These are phyloP conservation scores for Danaus chrysippus DNA, from an alignment of 2,888 invertebrate genomes.

Conservation along the genomic window DNA sequence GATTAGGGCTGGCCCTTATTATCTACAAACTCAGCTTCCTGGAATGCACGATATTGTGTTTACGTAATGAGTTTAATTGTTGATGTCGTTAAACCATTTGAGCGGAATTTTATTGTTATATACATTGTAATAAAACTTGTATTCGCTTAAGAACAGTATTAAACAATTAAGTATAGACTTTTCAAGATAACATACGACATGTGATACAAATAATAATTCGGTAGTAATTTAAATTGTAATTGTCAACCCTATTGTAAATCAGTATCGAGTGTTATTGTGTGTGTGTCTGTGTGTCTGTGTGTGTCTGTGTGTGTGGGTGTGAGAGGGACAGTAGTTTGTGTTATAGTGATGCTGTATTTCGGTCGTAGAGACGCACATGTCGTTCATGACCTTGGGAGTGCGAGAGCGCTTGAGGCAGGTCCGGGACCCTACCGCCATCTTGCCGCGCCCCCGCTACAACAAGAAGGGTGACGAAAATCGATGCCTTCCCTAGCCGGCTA, in stretches of 20 bases:
- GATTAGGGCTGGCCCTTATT: constrained; percentile 64
- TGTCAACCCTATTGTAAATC: constrained; percentile 40
- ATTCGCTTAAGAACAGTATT: too few species aligned
- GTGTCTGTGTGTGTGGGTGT: constrained; percentile 46
- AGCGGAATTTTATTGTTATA: not conserved
- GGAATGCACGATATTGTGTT: not conserved
- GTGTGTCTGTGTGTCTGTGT: constrained; percentile 46
- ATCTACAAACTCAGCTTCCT: constrained; percentile 7
- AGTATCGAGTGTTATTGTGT: constrained; percentile 54
- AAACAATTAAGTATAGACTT: too few species aligned
- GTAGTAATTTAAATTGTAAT: not conserved
- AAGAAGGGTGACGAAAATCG: constrained; percentile 74
- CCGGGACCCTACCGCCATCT: constrained; percentile 69
- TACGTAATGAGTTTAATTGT: not conserved
- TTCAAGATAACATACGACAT: too few species aligned
- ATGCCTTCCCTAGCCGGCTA: constrained; percentile 67
- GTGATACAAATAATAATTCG: not conserved
- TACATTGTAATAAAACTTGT: too few species aligned
- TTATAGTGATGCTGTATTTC: constrained; percentile 68
- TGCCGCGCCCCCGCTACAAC: constrained; percentile 50
- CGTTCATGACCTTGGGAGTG: constrained; percentile 63
- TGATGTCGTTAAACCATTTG: not conserved
- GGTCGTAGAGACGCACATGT: constrained; percentile 65
- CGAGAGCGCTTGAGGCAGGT: constrained; percentile 72
- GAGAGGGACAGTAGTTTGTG: constrained; percentile 48